Evolutionary conservation across 2,888 invertebrate species (phyloP).

Genomic region (Candidula unifasciata): DNA sequence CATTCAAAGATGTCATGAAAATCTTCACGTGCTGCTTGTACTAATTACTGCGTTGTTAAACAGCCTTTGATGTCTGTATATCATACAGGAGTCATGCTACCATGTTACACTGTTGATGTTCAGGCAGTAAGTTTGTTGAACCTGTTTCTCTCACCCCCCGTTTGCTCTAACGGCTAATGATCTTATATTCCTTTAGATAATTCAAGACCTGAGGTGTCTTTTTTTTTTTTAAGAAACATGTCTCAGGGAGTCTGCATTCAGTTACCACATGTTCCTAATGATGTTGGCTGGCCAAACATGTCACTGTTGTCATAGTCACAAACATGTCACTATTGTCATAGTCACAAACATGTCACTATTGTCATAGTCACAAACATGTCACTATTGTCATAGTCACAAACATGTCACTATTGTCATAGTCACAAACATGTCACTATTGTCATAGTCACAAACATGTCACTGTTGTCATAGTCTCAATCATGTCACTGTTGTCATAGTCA

Average conservation of each 20-base stretch:
- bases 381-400: neutral
- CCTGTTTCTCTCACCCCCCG: neutral
- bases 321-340: neutral
- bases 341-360: neutral
- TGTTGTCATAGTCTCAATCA: neutral
- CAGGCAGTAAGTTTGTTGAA: neutral
- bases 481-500: neutral
- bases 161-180: neutral
- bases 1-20: neutral
- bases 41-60: neutral
- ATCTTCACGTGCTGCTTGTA: neutral
- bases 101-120: constrained; percentile 13
- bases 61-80: neutral
- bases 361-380: neutral
- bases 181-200: neutral
- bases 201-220: constrained; percentile 27
- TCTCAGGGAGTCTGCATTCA: constrained; percentile 33
- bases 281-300: neutral
- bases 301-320: neutral
- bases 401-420: neutral
- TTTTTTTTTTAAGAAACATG: constrained; percentile 13
- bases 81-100: neutral
- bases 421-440: neutral
- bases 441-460: neutral
- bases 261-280: neutral